A percentile compares a stretch with the other conserved stretches of the same genome.
Evolutionary conservation across 2,113 vertebrate species (phyloP).

Genomic region (Pteruthius melanotis): DNA sequence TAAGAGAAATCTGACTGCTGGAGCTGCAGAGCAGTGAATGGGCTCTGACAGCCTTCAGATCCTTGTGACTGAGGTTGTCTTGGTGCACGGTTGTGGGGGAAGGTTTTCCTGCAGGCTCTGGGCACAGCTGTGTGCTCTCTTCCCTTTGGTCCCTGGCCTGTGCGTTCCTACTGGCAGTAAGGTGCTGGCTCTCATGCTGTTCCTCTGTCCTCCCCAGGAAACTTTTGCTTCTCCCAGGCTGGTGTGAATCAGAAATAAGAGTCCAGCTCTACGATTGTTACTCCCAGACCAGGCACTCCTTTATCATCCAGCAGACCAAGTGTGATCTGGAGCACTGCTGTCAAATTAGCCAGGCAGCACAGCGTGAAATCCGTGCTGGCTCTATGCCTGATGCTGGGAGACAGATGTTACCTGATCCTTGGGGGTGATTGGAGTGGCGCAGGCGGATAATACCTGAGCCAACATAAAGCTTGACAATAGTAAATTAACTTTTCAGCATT

Average conservation of each 20-base stretch:
- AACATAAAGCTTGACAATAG: slow-evolving; percentile 24
- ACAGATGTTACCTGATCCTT: slow-evolving; percentile 55
- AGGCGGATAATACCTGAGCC: not conserved
- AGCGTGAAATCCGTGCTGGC: not conserved
- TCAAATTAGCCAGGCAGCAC: slow-evolving; percentile 20
- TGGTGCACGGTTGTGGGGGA: accelerated
- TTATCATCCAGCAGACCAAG: slow-evolving; percentile 11
- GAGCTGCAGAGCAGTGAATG: not conserved
- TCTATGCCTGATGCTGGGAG: slow-evolving; percentile 22
- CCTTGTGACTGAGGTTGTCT: accelerated
- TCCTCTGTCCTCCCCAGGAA: not conserved
- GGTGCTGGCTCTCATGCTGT: accelerated
- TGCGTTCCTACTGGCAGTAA: accelerated
- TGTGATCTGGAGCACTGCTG: slow-evolving; percentile 14
- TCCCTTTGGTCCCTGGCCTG: not conserved
- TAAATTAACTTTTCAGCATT: slow-evolving; percentile 45
- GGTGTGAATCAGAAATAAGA: not conserved
- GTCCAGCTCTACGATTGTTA: not conserved
- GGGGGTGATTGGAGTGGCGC: not conserved
- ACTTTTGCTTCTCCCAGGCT: not conserved
- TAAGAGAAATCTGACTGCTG: not conserved
- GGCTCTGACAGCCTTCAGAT: not conserved
- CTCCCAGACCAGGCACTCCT: not conserved
- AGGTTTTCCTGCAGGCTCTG: not conserved
- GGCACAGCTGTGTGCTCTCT: accelerated